These are phyloP conservation scores for western clawed frog (Xenopus tropicalis) DNA, from an alignment of 2,113 vertebrate genomes.

Conservation along the genomic window UCB_Xtro_10.0 CM004446.2:99634001-99634500, in stretches of 20 bases:
- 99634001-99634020: conserved; percentile 91
- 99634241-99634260: not conserved
- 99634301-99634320: not conserved
- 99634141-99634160: conserved; percentile 88
- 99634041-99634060: conserved; percentile 90
- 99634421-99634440: no score
- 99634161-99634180: conserved; percentile 92
- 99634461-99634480: no score
- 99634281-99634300: not conserved
- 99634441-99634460: no score
- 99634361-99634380: no score
- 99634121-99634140: conserved; percentile 92
- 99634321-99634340: not conserved
- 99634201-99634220: conserved; percentile 93
- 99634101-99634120: conserved; percentile 97
- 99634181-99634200: conserved; percentile 97
- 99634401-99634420: no score
- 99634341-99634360: not conserved
- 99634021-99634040: conserved; percentile 81
- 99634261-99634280: not conserved
- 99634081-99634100: conserved; percentile 93
- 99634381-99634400: no score
- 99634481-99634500: no score
- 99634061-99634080: conserved; percentile 91
- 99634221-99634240: not conserved